These are phyloP conservation scores for Microcebus tavaratra DNA, from an alignment of 2,113 vertebrate genomes.

Conservation along the genomic window DNA sequence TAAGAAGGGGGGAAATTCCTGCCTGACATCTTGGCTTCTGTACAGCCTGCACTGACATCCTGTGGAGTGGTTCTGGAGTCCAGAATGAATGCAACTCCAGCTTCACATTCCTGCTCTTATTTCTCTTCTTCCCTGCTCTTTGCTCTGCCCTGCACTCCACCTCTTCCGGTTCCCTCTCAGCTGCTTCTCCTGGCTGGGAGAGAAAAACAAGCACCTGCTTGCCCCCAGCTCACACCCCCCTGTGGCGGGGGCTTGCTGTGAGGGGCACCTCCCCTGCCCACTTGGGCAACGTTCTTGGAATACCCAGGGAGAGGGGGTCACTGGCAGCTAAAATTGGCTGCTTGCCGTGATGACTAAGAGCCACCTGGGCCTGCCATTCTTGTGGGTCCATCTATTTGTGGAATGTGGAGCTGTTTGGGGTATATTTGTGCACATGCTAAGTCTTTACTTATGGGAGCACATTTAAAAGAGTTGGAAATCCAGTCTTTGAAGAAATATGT, in stretches of 20 bases:
- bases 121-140: not conserved
- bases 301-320: constrained; percentile 28
- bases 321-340: constrained; percentile 44
- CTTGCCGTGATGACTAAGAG: constrained; percentile 60
- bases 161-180: not conserved
- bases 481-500: constrained; percentile 17
- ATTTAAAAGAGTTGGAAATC: constrained; percentile 4
- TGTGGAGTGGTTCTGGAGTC: constrained; percentile 48
- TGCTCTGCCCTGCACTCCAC: rapidly evolving
- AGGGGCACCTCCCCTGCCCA: not conserved
- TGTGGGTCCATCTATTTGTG: constrained; percentile 45
- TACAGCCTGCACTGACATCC: constrained; percentile 76
- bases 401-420: constrained; percentile 7
- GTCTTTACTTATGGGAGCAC: not conserved
- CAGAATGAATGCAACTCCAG: not conserved
- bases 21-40: constrained; percentile 55
- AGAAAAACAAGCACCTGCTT: constrained; percentile 57
- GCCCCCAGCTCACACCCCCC: not conserved
- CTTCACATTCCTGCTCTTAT: not conserved
- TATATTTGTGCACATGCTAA: not conserved
- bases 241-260: not conserved
- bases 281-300: constrained; percentile 31
- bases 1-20: constrained; percentile 54
- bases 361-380: constrained; percentile 67
- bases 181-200: not conserved